Base-by-base conservation (phyloP, 1,140 invertebrate species). In the Argopecten irradians region DNA sequence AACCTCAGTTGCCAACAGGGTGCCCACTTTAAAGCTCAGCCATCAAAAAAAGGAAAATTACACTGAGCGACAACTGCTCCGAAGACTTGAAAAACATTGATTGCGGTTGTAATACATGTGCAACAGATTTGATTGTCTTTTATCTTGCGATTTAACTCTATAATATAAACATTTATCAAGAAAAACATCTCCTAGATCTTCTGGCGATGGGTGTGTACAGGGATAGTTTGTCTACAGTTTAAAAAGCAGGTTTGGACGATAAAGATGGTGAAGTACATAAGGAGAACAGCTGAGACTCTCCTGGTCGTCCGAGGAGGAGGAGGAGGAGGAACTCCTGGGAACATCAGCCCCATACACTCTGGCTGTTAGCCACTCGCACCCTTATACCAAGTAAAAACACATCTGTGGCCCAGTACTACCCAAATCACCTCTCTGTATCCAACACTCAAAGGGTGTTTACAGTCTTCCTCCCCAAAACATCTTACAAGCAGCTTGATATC, bases 91-190 rank as follows among this genome's bases (percentile, higher is more conserved):
- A 71, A 71, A 71, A 71, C 55, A 71, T 71, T 71, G 55, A 71
- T 71, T 71, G 55, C 55, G 55, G 55, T 71, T 71, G 55, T 71
- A 71, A 71, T 71, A 71, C 55, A 71, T 71, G 55, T 71, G 55
- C 22, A 71, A 71, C 55, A 71, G 55, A 71, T 71, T 71, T 71
- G 28, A 71, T 71, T 71, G 55, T 71, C 55, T 71, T 71, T 71
- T 71, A 71, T 71, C 55, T 71, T 71, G 55, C 22, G 55, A 71
- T 28, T 71, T n/a, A 71, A 71, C 55, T 71, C 55, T 71, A 28
- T 71, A 71, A 71, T 71, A n/a, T 71, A 71, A 71, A n/a, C 55
- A 71, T 71, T 71, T 71, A 71, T 71, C 55, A 71, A 71, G 55
- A 71, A 71, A 71, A 71, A 71, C 55, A 71, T 71, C 55, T 71